Conservation (phyloP, 1,140 invertebrate genomes). For the Campoletis sonorensis region DNA sequence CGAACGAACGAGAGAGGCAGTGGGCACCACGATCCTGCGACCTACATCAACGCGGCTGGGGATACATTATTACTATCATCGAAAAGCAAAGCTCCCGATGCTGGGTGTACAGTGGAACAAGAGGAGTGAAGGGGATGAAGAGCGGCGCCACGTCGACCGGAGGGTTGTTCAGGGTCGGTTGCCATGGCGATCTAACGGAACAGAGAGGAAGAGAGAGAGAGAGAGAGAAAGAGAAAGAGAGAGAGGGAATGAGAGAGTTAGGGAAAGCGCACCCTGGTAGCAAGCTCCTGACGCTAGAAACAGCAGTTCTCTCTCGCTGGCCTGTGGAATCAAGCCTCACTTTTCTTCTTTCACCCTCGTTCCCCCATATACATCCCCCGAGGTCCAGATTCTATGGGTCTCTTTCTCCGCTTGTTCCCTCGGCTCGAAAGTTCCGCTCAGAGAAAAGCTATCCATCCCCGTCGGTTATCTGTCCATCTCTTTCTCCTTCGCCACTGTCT, state of each 20-base stretch:
- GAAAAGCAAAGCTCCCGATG: conserved; percentile 67
- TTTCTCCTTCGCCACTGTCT: conserved; percentile 25
- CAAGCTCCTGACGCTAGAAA: conserved; percentile 18
- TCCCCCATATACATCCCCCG: conserved; percentile 41
- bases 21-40: conserved; percentile 58
- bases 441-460: conserved; percentile 20
- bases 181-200: conserved; percentile 64
- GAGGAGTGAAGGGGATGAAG: conserved; percentile 7
- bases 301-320: conserved; percentile 50
- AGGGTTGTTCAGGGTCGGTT: conserved; percentile 68
- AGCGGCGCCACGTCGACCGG: conserved; percentile 56
- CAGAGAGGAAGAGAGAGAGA: conserved; percentile 49
- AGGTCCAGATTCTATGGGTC: conserved; percentile 38
- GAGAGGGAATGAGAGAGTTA: conserved; percentile 43
- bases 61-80: conserved; percentile 70
- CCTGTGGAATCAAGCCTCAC: conserved; percentile 60
- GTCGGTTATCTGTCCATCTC: conserved; percentile 38
- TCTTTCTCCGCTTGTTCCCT: conserved; percentile 29
- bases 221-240: conserved; percentile 47
- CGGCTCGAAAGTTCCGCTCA: conserved; percentile 24
- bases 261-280: conserved; percentile 31
- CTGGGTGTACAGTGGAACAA: background rate
- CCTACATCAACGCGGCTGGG: conserved; percentile 66
- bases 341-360: conserved; percentile 58
- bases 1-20: conserved; percentile 13